phyloP scores from a whole-genome alignment of 2,113 vertebrate genomes.

The Microcebus ravelobensis region DNA sequence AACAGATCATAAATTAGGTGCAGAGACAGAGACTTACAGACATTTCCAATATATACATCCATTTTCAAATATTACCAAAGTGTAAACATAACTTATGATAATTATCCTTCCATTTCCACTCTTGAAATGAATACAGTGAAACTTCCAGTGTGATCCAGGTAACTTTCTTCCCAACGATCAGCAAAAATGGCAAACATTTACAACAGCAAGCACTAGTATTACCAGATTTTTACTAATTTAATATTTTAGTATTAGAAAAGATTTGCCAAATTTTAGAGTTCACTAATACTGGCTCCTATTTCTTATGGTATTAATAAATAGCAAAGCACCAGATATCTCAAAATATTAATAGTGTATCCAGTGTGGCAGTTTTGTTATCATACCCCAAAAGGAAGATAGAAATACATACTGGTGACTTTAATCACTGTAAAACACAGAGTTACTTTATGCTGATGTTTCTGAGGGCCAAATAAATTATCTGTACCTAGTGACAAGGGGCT shows the following conservation, averaged over 20 bases:
- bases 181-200: constrained; percentile 46
- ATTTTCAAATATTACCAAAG: constrained; percentile 72
- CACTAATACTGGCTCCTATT: constrained; percentile 47
- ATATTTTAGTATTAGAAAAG: constrained; percentile 47
- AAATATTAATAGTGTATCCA: constrained; percentile 25
- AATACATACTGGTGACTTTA: neutral
- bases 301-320: constrained; percentile 37
- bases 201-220: constrained; percentile 36
- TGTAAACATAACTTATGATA: constrained; percentile 82
- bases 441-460: neutral
- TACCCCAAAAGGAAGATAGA: neutral
- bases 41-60: constrained; percentile 79
- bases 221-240: constrained; percentile 36
- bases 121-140: constrained; percentile 68
- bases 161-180: constrained; percentile 53
- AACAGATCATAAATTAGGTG: constrained; percentile 72
- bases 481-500: neutral
- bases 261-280: constrained; percentile 12
- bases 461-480: neutral
- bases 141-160: constrained; percentile 82
- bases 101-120: constrained; percentile 26
- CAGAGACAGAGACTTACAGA: constrained; percentile 59
- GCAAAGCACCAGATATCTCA: constrained; percentile 38
- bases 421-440: neutral
- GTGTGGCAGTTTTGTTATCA: neutral